Percentiles rank a stretch among this genome's conserved stretches.
Conservation (phyloP, 37 sponge, comb jelly and placozoan species). For the Dysidea cf. avara region DNA sequence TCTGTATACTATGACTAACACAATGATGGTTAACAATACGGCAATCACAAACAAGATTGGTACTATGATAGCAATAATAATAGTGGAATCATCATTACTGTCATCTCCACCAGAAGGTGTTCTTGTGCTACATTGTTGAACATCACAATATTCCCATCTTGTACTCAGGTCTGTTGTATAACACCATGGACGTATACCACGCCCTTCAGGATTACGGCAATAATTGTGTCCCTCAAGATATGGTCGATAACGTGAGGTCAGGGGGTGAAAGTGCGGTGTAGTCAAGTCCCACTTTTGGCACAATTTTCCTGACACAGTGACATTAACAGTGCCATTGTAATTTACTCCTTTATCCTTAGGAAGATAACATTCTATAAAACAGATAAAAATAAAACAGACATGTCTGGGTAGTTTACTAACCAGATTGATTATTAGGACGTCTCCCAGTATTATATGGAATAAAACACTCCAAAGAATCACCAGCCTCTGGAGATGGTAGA, state of each 20-base stretch:
- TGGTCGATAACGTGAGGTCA: conserved; percentile 34
- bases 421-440: too few relatives aligned
- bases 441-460: too few relatives aligned
- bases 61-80: too few relatives aligned
- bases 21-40: too few relatives aligned
- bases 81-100: too few relatives aligned
- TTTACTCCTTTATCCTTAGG: conserved; percentile 17
- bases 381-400: too few relatives aligned
- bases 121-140: conserved; percentile 36
- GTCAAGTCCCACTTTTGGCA: conserved; percentile 42
- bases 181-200: conserved; percentile 67
- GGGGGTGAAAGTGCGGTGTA: conserved; percentile 28
- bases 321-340: conserved; percentile 29
- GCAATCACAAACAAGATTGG: too few relatives aligned
- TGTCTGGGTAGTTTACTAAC: too few relatives aligned
- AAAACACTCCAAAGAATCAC: conserved; percentile 39
- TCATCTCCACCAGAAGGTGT: too few relatives aligned
- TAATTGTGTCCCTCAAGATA: conserved; percentile 45
- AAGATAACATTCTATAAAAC: too few relatives aligned
- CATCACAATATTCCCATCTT: conserved; percentile 67
- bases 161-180: conserved; percentile 47
- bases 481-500: conserved; percentile 33
- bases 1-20: too few relatives aligned
- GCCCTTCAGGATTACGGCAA: conserved; percentile 74
- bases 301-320: conserved; percentile 9